These are phyloP conservation scores for Didymodactylos carnosus DNA, from an alignment of 2,888 invertebrate genomes.

Conservation along the genomic window DNA sequence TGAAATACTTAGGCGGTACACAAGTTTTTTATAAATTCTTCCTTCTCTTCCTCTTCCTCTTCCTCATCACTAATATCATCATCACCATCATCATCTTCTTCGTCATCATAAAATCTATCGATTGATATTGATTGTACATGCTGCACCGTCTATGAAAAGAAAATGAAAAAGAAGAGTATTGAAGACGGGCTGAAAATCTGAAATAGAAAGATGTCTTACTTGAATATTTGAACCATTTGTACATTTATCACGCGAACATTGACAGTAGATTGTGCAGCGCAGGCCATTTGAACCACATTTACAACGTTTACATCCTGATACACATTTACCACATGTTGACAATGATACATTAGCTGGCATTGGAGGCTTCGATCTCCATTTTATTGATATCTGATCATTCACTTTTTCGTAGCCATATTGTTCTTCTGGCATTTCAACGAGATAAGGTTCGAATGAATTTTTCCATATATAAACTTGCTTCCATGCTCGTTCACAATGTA, in stretches of 20 bases:
- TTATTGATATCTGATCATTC: background rate
- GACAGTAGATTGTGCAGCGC: background rate
- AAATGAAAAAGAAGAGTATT: too few species aligned
- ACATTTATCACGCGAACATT: background rate
- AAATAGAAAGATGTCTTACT: too few species aligned
- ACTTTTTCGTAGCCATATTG: background rate
- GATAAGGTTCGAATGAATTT: background rate
- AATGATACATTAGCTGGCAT: background rate
- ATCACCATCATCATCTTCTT: background rate
- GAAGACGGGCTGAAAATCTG: too few species aligned
- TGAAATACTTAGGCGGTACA: too few species aligned
- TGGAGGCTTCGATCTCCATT: background rate
- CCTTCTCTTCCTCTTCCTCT: too few species aligned
- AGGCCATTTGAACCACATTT: background rate
- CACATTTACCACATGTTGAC: background rate
- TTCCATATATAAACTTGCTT: background rate
- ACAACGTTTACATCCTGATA: background rate
- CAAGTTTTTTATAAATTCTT: too few species aligned
- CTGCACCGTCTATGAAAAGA: too few species aligned
- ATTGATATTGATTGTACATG: background rate
- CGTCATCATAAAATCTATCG: background rate
- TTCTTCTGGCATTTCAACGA: background rate
- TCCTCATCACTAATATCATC: background rate
- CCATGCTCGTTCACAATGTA: background rate
- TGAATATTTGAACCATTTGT: background rate